Evolutionary conservation across 1,140 invertebrate species (phyloP).

Genomic region (Magallana angulata): DNA sequence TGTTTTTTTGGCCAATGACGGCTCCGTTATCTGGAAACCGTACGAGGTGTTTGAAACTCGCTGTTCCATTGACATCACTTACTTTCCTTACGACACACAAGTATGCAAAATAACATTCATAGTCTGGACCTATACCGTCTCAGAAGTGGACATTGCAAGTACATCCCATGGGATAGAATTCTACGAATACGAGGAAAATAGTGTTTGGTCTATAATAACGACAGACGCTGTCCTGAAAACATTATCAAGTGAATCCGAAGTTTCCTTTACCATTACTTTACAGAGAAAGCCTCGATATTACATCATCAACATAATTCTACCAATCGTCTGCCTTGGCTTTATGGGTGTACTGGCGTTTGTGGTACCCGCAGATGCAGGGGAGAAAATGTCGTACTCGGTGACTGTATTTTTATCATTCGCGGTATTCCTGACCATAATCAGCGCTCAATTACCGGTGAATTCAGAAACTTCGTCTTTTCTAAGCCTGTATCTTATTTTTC

Average conservation of each 20-base stretch:
- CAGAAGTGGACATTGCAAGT: neutral
- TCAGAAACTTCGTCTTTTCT: slow-evolving; percentile 79
- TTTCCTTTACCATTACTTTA: neutral
- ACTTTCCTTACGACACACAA: slow-evolving; percentile 34
- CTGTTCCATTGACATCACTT: slow-evolving; percentile 40
- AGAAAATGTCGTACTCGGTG: slow-evolving; percentile 82
- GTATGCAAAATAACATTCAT: slow-evolving; percentile 12
- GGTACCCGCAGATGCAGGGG: slow-evolving; percentile 82
- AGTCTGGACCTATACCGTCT: slow-evolving; percentile 4
- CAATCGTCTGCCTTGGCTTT: slow-evolving; percentile 82
- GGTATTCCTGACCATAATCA: slow-evolving; percentile 82
- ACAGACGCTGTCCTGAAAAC: neutral
- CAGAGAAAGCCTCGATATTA: slow-evolving; percentile 74
- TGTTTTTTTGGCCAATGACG: neutral
- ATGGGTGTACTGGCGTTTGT: slow-evolving; percentile 82
- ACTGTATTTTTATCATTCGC: slow-evolving; percentile 82
- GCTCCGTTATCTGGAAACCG: slow-evolving; percentile 22
- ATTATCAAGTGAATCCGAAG: neutral
- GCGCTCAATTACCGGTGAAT: slow-evolving; percentile 82
- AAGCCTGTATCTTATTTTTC: slow-evolving; percentile 60
- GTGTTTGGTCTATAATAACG: slow-evolving; percentile 4
- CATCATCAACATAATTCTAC: slow-evolving; percentile 82
- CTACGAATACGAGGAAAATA: slow-evolving; percentile 14
- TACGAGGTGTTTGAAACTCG: slow-evolving; percentile 37
- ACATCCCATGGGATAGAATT: no score